Conservation (phyloP, 2,797 vertebrate genomes). For the Syncerus caffer region DNA sequence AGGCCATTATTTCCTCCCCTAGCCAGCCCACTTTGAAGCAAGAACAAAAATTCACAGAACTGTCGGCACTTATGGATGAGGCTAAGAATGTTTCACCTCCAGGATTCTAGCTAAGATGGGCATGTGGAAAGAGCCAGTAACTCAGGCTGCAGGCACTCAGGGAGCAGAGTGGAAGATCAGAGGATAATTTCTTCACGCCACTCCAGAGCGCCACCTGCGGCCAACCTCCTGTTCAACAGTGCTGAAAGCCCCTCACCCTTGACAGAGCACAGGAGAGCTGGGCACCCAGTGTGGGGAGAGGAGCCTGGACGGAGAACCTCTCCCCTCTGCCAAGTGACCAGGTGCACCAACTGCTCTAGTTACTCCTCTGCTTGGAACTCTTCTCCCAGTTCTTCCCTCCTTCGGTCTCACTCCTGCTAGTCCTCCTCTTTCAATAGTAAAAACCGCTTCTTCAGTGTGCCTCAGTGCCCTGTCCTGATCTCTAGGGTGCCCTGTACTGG, state of each 20-base stretch:
- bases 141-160: neutral
- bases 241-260: neutral
- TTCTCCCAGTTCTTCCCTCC: neutral
- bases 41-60: neutral
- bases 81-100: neutral
- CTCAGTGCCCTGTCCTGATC: neutral
- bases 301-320: neutral
- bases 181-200: neutral
- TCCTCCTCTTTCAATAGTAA: neutral
- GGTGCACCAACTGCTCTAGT: neutral
- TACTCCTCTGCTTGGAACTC: neutral
- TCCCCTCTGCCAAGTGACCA: neutral
- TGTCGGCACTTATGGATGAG: neutral
- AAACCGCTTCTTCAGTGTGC: neutral
- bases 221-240: neutral
- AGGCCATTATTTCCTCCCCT: neutral
- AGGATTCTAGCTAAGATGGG: neutral
- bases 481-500: neutral
- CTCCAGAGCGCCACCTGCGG: neutral
- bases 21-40: neutral
- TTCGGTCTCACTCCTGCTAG: neutral
- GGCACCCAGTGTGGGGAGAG: neutral
- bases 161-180: neutral
- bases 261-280: neutral
- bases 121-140: neutral